Conservation (phyloP, 1,140 invertebrate species). For the Vollenhovia emeryi region DNA sequence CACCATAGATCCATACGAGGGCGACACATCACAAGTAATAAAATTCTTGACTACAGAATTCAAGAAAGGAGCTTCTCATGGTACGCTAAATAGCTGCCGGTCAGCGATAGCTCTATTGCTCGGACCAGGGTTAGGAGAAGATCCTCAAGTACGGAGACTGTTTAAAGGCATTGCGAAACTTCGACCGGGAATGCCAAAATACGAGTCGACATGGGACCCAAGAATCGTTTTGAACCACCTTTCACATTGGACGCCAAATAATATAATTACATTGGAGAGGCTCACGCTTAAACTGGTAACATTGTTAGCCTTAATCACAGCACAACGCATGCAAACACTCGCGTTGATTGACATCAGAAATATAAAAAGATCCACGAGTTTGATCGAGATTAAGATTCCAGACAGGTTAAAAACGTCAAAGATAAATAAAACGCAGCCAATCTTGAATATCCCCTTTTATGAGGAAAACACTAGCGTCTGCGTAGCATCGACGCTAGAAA, state of each 20-base stretch:
- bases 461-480: background rate
- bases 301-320: background rate
- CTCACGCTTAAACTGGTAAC: background rate
- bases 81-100: background rate
- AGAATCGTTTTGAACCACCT: background rate
- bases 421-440: slow-evolving; percentile 7
- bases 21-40: no score
- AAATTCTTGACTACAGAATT: background rate
- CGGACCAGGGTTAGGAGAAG: background rate
- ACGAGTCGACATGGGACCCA: background rate
- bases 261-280: background rate
- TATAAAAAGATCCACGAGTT: background rate
- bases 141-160: background rate
- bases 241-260: background rate
- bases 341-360: slow-evolving; percentile 35
- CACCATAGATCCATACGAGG: background rate
- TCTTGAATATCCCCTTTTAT: slow-evolving; percentile 9
- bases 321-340: slow-evolving; percentile 55
- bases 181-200: background rate
- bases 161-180: background rate
- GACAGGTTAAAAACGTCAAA: slow-evolving; percentile 41
- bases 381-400: slow-evolving; percentile 30
- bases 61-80: background rate
- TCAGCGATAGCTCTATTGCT: background rate
- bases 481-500: background rate